These are phyloP conservation scores for Nysson spinosus DNA, from an alignment of 2,888 invertebrate species.

Conservation along the genomic window DNA sequence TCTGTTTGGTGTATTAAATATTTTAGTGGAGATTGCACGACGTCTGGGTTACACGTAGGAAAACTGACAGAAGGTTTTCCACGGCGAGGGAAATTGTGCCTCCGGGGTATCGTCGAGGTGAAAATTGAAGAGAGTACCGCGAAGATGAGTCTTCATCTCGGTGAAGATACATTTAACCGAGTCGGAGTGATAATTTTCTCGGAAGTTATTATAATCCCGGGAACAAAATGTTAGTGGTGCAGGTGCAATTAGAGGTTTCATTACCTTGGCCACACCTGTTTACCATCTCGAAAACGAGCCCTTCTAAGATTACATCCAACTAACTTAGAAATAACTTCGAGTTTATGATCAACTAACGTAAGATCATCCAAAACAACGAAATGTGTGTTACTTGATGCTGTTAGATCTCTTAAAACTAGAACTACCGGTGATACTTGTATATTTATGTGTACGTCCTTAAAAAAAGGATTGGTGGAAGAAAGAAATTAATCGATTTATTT, in stretches of 20 bases:
- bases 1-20: slow-evolving; percentile 46
- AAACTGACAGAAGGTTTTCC: slow-evolving; percentile 31
- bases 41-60: slow-evolving; percentile 25
- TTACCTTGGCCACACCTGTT: slow-evolving; percentile 11
- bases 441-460: too few relatives aligned
- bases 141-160: slow-evolving; percentile 56
- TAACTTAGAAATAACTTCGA: background rate
- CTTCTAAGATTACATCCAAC: slow-evolving; percentile 1
- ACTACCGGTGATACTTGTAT: too few relatives aligned
- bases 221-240: slow-evolving; percentile 29
- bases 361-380: too few relatives aligned
- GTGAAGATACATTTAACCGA: slow-evolving; percentile 44
- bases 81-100: slow-evolving; percentile 62
- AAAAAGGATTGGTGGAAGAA: too few relatives aligned
- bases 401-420: too few relatives aligned
- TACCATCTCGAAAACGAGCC: slow-evolving; percentile 13
- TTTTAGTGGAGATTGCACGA: slow-evolving; percentile 34
- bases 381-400: background rate
- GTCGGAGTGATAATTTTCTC: slow-evolving; percentile 42
- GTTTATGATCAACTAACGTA: background rate
- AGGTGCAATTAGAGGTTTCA: slow-evolving; percentile 42
- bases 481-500: too few relatives aligned
- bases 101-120: slow-evolving; percentile 53
- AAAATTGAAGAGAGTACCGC: slow-evolving; percentile 61
- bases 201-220: slow-evolving; percentile 46